phyloP scores from a whole-genome alignment of 2,888 invertebrate species.

The Drosophila rubida region DNA sequence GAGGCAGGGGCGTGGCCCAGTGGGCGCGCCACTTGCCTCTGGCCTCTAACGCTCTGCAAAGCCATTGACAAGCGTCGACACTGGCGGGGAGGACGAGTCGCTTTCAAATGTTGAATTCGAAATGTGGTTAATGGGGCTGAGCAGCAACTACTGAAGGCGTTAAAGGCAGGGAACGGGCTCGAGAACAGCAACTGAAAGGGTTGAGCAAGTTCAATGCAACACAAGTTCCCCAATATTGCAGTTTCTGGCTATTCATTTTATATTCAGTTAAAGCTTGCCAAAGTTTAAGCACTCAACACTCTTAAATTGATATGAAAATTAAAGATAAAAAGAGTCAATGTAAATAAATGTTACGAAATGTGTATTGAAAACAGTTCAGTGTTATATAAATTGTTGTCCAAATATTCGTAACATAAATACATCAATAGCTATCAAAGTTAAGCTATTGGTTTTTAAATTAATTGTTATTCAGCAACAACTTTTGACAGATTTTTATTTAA shows the following conservation, averaged over 20 bases:
- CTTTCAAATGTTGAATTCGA: conserved; percentile 37
- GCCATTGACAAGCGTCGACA: conserved; percentile 5
- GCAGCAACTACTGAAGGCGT: conserved; percentile 18
- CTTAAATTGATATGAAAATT: too few relatives aligned
- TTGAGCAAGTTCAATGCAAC: neutral
- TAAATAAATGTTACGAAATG: too few relatives aligned
- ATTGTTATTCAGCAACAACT: too few relatives aligned
- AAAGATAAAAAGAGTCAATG: too few relatives aligned
- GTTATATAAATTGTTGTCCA: too few relatives aligned
- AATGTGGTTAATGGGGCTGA: conserved; percentile 35
- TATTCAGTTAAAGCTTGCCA: too few relatives aligned
- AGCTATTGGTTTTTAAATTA: too few relatives aligned
- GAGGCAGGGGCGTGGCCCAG: neutral
- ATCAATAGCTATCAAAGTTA: too few relatives aligned
- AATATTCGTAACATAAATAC: too few relatives aligned
- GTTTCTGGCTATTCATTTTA: too few relatives aligned
- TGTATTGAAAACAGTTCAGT: too few relatives aligned
- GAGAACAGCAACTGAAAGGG: conserved; percentile 1
- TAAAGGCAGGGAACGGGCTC: conserved; percentile 4
- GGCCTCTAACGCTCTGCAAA: neutral
- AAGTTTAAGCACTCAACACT: too few relatives aligned
- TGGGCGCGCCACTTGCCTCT: conserved; percentile 10
- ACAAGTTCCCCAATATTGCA: neutral
- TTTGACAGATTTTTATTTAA: neutral
- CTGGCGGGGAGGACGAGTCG: neutral